Percentiles rank a stretch among this genome's conserved stretches.
Evolutionary conservation across 2,888 invertebrate genomes (phyloP).

Genomic region (Temnothorax ravouxi): DNA sequence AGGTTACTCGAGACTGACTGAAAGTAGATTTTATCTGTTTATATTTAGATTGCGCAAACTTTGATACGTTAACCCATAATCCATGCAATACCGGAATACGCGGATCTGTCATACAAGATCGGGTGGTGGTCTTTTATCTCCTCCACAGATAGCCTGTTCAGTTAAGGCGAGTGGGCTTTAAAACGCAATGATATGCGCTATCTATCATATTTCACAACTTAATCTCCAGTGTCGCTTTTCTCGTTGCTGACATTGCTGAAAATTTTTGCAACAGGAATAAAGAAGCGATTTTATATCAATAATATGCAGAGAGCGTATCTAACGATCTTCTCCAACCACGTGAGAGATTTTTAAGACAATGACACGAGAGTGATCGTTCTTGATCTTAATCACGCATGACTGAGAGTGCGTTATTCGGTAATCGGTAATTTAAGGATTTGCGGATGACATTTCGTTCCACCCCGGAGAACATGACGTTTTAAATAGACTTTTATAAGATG

Average conservation of each 20-base stretch:
- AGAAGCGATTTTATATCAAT: neutral
- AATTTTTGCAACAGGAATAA: neutral
- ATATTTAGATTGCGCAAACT: neutral
- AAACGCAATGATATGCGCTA: neutral
- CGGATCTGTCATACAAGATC: neutral
- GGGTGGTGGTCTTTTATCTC: neutral
- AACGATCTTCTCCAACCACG: neutral
- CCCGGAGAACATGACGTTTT: no score
- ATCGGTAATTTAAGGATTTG: no score
- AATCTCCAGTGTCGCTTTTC: neutral
- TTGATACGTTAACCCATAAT: neutral
- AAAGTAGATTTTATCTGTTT: conserved; percentile 12
- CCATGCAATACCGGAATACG: neutral
- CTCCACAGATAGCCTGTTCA: neutral
- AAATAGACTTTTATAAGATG: no score
- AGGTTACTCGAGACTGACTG: neutral
- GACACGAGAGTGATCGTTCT: neutral
- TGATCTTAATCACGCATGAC: neutral
- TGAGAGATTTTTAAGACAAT: neutral
- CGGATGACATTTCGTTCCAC: no score
- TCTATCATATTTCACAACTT: conserved; percentile 9
- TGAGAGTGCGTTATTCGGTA: neutral
- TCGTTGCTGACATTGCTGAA: neutral
- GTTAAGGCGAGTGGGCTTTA: neutral
- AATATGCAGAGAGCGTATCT: neutral